phyloP scores from a whole-genome alignment of 2,888 invertebrate species.

The Chalcis sispes region DNA sequence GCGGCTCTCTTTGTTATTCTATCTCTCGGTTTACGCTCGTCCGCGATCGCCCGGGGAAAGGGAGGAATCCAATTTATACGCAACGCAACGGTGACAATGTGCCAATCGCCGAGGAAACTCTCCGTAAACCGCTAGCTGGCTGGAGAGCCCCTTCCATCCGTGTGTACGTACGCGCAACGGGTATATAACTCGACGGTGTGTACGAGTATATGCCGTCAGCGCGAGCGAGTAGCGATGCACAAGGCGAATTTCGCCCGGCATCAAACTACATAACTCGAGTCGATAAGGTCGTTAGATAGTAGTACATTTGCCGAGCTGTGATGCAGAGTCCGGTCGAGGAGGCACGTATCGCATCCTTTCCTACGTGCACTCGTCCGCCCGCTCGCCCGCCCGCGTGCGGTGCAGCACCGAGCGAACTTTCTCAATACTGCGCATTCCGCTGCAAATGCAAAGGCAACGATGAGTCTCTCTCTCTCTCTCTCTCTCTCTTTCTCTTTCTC shows the following conservation, averaged over 20 bases:
- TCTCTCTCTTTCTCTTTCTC: neutral
- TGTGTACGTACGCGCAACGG: neutral
- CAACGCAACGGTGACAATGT: slow-evolving; percentile 66
- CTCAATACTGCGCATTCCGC: slow-evolving; percentile 18
- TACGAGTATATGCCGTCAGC: neutral
- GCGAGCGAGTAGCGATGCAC: neutral
- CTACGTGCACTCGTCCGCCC: neutral
- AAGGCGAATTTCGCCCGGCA: slow-evolving; percentile 12
- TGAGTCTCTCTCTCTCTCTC: too few relatives aligned
- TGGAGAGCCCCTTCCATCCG: slow-evolving; percentile 45
- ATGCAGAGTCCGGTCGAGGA: neutral
- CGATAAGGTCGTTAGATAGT: slow-evolving; percentile 49
- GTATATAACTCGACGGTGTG: neutral
- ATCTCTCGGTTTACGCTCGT: slow-evolving; percentile 53
- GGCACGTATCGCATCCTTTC: too few relatives aligned
- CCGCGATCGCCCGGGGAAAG: too few relatives aligned
- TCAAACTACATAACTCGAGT: slow-evolving; percentile 37
- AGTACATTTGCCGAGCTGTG: slow-evolving; percentile 29
- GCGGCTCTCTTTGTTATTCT: too few relatives aligned
- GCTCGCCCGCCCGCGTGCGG: neutral
- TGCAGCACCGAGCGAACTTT: neutral
- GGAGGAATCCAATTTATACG: slow-evolving; percentile 60
- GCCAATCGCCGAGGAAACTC: slow-evolving; percentile 66
- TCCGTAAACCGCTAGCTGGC: slow-evolving; percentile 65
- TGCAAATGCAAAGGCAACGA: neutral